phyloP scores from a whole-genome alignment of 2,113 vertebrate species.

The Thomomys bottae region DNA sequence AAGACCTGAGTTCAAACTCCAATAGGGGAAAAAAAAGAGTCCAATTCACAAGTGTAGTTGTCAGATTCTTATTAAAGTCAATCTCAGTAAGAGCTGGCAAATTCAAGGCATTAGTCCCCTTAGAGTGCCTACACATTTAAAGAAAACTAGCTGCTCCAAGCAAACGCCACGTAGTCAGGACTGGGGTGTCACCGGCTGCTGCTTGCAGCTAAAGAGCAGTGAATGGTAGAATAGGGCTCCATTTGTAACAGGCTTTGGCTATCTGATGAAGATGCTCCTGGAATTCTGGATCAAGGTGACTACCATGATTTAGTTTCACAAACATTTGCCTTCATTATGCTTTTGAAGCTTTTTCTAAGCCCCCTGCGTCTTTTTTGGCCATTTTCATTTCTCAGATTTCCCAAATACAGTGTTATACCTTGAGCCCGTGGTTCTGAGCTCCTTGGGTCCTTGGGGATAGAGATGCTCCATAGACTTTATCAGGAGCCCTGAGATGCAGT shows the following conservation, averaged over 20 bases:
- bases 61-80: background rate
- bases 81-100: background rate
- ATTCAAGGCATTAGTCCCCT: background rate
- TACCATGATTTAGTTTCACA: background rate
- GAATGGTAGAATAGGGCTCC: background rate
- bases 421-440: background rate
- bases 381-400: background rate
- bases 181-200: fast-evolving
- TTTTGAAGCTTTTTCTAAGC: background rate
- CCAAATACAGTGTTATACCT: background rate
- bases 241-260: background rate
- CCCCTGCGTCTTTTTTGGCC: background rate
- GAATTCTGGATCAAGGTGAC: background rate
- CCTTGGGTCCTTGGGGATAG: background rate
- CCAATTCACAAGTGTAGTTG: too few species aligned
- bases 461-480: background rate
- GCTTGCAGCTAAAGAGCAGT: background rate
- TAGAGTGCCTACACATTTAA: background rate
- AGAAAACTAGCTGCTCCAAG: background rate
- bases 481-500: background rate
- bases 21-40: too few species aligned
- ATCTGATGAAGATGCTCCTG: constrained; percentile 11
- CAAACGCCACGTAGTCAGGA: background rate
- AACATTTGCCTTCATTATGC: background rate
- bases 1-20: too few species aligned